Conservation (phyloP, 2,113 vertebrate species). For the Pluvianellus socialis region DNA sequence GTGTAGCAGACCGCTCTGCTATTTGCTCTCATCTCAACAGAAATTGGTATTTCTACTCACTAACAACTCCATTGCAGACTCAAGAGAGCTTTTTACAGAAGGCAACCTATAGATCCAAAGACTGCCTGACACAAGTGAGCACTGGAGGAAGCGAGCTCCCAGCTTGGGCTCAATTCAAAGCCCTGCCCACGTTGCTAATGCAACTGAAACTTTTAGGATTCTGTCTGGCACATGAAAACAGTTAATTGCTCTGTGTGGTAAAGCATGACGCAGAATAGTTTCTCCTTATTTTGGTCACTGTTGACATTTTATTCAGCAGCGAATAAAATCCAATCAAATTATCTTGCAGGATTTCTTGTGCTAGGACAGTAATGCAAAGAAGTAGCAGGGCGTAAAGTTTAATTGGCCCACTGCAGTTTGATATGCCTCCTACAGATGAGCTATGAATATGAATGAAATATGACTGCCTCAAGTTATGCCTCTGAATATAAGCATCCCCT, state of each 20-base stretch:
- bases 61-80: not conserved
- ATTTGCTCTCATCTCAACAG: not conserved
- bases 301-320: not conserved
- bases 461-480: not conserved
- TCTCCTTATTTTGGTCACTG: not conserved
- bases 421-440: not conserved
- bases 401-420: not conserved
- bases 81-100: not conserved
- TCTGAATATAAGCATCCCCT: not conserved
- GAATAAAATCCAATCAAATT: not conserved
- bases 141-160: not conserved
- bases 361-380: not conserved
- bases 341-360: not conserved
- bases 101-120: not conserved
- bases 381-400: not conserved
- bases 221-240: not conserved
- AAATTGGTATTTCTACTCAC: not conserved
- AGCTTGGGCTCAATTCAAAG: not conserved
- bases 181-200: fast-evolving
- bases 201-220: not conserved
- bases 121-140: fast-evolving
- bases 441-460: not conserved
- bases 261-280: not conserved
- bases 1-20: not conserved
- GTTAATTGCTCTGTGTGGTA: not conserved